Evolutionary conservation across 2,113 vertebrate species (phyloP).

Genomic region (Cyprinodon tularosa): DNA sequence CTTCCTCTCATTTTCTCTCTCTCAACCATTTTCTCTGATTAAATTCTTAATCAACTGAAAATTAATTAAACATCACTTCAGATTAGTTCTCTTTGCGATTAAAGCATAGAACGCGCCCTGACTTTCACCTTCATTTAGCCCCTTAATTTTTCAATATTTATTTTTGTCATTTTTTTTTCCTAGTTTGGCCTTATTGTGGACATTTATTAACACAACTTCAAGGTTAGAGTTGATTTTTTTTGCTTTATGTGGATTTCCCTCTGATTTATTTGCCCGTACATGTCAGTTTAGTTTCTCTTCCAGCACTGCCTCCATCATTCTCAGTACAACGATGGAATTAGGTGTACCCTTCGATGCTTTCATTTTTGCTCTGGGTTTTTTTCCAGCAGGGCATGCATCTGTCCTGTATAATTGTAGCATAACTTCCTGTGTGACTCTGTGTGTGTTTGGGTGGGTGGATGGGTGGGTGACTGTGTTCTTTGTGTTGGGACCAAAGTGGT

Average conservation of each 20-base stretch:
- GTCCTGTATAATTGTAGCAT: conserved; percentile 66
- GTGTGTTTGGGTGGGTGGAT: conserved; percentile 38
- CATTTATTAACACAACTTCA: conserved; percentile 31
- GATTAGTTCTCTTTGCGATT: conserved; percentile 18
- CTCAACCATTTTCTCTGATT: conserved; percentile 13
- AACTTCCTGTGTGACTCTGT: conserved; percentile 61
- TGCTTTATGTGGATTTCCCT: conserved; percentile 28
- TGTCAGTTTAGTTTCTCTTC: conserved; percentile 37
- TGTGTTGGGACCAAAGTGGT: conserved; percentile 51
- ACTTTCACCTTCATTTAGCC: neutral
- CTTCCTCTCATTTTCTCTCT: neutral
- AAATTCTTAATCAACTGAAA: conserved; percentile 52
- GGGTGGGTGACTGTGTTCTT: conserved; percentile 54
- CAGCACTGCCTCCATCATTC: conserved; percentile 2
- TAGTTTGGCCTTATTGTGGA: conserved; percentile 34
- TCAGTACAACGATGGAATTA: conserved; percentile 24
- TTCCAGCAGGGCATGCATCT: conserved; percentile 66
- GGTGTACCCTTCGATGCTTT: conserved; percentile 60
- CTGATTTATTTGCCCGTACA: conserved; percentile 50
- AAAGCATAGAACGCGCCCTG: conserved; percentile 11
- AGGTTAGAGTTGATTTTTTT: conserved; percentile 46
- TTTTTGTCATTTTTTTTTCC: neutral
- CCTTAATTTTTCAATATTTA: neutral
- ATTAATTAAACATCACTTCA: conserved; percentile 50
- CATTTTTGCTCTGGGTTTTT: conserved; percentile 43